A percentile compares a stretch with the other conserved stretches of the same genome.
Conservation (phyloP, 2,888 invertebrate genomes). For the Agapetus fuscipes region DNA sequence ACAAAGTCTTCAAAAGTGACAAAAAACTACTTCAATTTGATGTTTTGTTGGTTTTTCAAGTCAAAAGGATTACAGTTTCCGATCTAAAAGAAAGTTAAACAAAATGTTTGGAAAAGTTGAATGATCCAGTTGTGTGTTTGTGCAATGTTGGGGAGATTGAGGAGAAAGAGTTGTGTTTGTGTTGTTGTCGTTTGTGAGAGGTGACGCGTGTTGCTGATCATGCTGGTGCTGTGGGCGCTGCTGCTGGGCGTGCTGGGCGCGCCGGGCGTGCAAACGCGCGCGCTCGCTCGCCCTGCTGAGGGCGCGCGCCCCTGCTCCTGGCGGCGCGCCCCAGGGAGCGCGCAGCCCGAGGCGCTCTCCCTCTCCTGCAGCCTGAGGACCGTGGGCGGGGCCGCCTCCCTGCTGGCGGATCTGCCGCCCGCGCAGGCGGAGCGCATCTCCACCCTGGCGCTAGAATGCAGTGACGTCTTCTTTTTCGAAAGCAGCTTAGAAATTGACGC, state of each 20-base stretch:
- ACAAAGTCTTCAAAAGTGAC: conserved; percentile 6
- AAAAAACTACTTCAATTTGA: no score
- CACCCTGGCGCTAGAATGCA: conserved; percentile 59
- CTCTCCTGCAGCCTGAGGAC: conserved; percentile 57
- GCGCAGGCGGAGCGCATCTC: conserved; percentile 61
- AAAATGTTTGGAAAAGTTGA: no score
- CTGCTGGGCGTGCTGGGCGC: not conserved
- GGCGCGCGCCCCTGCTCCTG: conserved; percentile 65
- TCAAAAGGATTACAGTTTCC: no score
- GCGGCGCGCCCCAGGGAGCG: conserved; percentile 49
- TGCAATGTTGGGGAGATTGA: conserved; percentile 12
- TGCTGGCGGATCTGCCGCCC: conserved; percentile 52
- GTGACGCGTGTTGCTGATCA: not conserved
- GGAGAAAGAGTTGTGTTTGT: not conserved
- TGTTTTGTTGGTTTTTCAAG: no score
- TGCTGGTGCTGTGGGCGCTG: not conserved
- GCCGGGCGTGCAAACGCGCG: conserved; percentile 2
- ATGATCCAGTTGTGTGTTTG: no score
- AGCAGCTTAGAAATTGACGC: conserved; percentile 54
- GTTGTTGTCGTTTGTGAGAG: no score
- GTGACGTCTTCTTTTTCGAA: conserved; percentile 63
- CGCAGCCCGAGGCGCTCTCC: conserved; percentile 35
- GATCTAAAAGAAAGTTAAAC: no score
- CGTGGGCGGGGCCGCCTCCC: conserved; percentile 54
- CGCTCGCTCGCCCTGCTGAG: conserved; percentile 29